Conservation (phyloP, 2,888 invertebrate genomes). For the Hydroisotoma schaefferi region DNA sequence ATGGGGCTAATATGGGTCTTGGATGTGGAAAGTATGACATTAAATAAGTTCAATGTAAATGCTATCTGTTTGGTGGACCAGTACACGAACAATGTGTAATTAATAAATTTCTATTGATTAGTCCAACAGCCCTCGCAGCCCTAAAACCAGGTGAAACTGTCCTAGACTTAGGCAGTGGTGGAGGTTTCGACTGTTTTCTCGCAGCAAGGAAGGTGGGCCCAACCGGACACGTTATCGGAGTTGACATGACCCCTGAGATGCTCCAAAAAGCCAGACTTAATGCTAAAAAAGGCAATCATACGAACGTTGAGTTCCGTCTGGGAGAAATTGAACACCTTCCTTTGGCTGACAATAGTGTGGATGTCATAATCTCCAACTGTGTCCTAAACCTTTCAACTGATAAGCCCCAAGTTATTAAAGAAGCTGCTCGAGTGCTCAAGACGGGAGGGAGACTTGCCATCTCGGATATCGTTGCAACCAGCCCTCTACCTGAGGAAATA, state of each 20-base stretch:
- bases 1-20: conserved; percentile 32
- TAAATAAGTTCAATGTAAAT: background rate
- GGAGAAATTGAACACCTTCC: conserved; percentile 38
- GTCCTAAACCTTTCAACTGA: conserved; percentile 28
- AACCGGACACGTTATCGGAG: conserved; percentile 27
- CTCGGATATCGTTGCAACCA: conserved; percentile 33
- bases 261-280: conserved; percentile 24
- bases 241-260: conserved; percentile 39
- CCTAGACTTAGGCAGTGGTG: conserved; percentile 31
- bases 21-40: conserved; percentile 30
- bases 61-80: too few relatives aligned
- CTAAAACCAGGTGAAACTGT: conserved; percentile 25
- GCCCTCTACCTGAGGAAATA: conserved; percentile 22
- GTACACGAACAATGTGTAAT: background rate
- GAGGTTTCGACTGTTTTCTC: conserved; percentile 33
- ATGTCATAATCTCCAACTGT: conserved; percentile 33
- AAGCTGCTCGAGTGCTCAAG: conserved; percentile 21
- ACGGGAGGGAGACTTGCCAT: conserved; percentile 28
- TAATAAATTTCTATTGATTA: conserved; percentile 2
- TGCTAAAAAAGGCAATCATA: conserved; percentile 18
- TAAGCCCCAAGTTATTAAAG: conserved; percentile 25
- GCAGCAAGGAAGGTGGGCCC: conserved; percentile 25
- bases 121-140: conserved; percentile 26
- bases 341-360: conserved; percentile 25
- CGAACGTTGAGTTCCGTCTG: conserved; percentile 27